Conservation (phyloP, 2,113 vertebrate species). For the Tenebrosternarchus preto region DNA sequence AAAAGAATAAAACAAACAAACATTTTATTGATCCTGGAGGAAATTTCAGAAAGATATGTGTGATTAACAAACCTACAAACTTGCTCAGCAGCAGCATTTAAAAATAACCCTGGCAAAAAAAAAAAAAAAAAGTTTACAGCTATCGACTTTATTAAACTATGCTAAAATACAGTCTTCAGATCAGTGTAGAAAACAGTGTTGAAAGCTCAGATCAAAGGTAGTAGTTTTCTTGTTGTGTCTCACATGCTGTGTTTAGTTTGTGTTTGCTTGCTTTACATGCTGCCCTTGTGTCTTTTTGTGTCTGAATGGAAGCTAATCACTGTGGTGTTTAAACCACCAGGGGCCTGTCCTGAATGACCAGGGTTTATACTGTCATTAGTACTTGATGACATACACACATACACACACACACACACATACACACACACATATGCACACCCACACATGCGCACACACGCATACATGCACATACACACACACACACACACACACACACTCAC, state of each 20-base stretch:
- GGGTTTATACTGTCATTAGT: constrained; percentile 23
- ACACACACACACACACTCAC: no score
- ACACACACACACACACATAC: background rate
- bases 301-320: constrained; percentile 39
- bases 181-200: constrained; percentile 5
- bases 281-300: constrained; percentile 5
- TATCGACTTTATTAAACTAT: no score
- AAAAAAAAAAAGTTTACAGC: no score
- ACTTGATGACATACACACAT: background rate
- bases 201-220: constrained; percentile 27
- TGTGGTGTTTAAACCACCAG: constrained; percentile 36
- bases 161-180: constrained; percentile 4
- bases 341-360: constrained; percentile 29
- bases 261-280: constrained; percentile 8
- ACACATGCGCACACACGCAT: background rate
- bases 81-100: background rate
- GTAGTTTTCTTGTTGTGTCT: constrained; percentile 26
- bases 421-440: background rate
- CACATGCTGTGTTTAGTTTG: constrained; percentile 35
- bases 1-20: background rate
- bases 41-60: background rate
- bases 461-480: no score
- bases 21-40: no score
- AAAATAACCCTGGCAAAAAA: background rate
- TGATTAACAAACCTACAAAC: constrained; percentile 27